Percentiles rank a stretch among this genome's conserved stretches.
These are phyloP conservation scores for Trichonephila clavipes DNA, from an alignment of 1,140 invertebrate species.

Conservation along the genomic window DNA sequence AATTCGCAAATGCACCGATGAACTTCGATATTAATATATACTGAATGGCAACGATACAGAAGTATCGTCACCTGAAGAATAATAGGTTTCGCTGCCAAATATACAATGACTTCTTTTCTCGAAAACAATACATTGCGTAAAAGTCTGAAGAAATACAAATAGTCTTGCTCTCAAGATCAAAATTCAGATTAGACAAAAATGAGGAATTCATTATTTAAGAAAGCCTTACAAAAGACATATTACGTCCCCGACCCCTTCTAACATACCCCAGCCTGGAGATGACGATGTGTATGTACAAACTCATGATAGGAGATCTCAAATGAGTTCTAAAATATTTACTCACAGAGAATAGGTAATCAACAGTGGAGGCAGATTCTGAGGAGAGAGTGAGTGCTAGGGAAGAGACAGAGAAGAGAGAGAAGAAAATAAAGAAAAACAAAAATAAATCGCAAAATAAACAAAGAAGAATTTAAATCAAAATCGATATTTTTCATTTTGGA, in stretches of 20 bases:
- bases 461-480: slow-evolving; percentile 63
- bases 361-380: background rate
- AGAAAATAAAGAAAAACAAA: background rate
- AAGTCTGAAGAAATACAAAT: background rate
- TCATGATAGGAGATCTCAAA: slow-evolving; percentile 5
- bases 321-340: slow-evolving; percentile 69
- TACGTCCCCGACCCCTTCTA: background rate
- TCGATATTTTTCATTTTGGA: slow-evolving; percentile 72
- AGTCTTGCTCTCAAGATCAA: background rate
- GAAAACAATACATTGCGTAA: slow-evolving; percentile 10
- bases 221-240: background rate
- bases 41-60: too few species aligned
- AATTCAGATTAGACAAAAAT: background rate
- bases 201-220: slow-evolving; percentile 22
- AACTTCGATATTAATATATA: too few species aligned
- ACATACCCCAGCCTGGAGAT: background rate
- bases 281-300: background rate
- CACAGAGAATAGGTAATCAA: slow-evolving; percentile 65
- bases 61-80: too few species aligned
- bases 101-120: background rate
- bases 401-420: background rate
- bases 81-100: too few species aligned
- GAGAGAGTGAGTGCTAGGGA: background rate
- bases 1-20: too few species aligned
- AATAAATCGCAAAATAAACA: slow-evolving; percentile 58